A percentile compares a stretch with the other conserved stretches of the same genome.
Conservation (phyloP, 2,888 invertebrate species). For the Phragmatobia fuliginosa region DNA sequence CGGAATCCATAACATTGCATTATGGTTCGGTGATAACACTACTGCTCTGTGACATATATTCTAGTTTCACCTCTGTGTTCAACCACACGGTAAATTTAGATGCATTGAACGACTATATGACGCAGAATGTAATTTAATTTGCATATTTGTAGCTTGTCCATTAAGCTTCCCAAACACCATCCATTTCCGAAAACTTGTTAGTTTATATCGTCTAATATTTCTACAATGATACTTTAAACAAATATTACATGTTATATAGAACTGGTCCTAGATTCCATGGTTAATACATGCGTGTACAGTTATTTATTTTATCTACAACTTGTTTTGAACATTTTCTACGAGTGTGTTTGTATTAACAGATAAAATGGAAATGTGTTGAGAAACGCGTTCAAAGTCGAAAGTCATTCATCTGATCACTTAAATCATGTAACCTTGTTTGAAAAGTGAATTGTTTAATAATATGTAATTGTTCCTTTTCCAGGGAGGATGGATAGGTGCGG, state of each 20-base stretch:
- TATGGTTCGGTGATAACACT: background rate
- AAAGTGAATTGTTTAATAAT: background rate
- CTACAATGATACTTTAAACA: background rate
- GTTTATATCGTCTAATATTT: background rate
- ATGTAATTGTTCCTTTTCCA: constrained; percentile 26
- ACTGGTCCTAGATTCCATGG: background rate
- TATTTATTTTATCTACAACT: background rate
- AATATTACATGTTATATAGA: background rate
- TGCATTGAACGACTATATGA: background rate
- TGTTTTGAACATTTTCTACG: background rate
- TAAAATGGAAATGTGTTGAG: background rate
- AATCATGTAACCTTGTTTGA: background rate
- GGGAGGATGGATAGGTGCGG: constrained; percentile 84
- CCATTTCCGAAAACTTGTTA: background rate
- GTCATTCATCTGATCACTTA: background rate
- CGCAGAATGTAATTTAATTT: background rate
- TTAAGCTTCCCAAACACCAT: background rate
- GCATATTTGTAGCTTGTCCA: background rate
- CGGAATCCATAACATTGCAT: background rate
- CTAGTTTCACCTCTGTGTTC: background rate
- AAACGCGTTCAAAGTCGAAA: background rate
- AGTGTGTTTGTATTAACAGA: background rate
- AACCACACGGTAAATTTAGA: background rate
- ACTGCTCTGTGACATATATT: background rate
- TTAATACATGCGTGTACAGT: background rate